Evolutionary conservation across 2,888 invertebrate genomes (phyloP).

Genomic region (Barypeithes pellucidus): DNA sequence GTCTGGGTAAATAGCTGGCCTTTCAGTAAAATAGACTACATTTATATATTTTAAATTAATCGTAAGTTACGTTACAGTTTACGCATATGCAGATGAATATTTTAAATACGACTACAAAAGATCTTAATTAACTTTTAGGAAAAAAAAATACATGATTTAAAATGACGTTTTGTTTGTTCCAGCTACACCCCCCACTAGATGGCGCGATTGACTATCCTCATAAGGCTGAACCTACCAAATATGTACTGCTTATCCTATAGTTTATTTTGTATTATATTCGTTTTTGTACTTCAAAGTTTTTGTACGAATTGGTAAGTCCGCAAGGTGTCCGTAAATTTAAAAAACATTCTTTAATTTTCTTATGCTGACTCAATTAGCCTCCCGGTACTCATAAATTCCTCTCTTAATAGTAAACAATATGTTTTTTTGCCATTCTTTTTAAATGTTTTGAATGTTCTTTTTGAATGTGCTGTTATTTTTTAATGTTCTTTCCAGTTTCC

Average conservation of each 20-base stretch:
- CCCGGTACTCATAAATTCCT: too few relatives aligned
- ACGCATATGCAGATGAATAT: too few relatives aligned
- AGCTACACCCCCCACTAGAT: constrained; percentile 52
- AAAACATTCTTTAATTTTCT: background rate
- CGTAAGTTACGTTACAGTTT: background rate
- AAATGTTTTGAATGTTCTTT: too few relatives aligned
- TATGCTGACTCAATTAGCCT: too few relatives aligned
- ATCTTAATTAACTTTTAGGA: background rate
- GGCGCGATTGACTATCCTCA: constrained; percentile 53
- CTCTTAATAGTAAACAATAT: too few relatives aligned
- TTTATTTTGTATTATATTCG: constrained; percentile 37
- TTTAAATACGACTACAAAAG: too few relatives aligned
- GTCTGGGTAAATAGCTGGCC: background rate
- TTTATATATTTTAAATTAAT: too few relatives aligned
- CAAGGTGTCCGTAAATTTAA: constrained; percentile 8
- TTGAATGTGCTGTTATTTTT: too few relatives aligned
- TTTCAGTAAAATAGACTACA: constrained; percentile 11
- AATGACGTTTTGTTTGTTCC: constrained; percentile 38
- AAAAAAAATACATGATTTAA: constrained; percentile 15
- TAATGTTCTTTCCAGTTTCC: too few relatives aligned
- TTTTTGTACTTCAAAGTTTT: constrained; percentile 15
- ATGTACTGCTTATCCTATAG: constrained; percentile 41
- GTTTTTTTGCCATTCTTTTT: too few relatives aligned
- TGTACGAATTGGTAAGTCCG: constrained; percentile 24
- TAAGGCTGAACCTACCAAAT: constrained; percentile 53